These are phyloP conservation scores for Oenanthe oenanthe DNA, from an alignment of 2,113 vertebrate species.

Conservation along the genomic window DNA sequence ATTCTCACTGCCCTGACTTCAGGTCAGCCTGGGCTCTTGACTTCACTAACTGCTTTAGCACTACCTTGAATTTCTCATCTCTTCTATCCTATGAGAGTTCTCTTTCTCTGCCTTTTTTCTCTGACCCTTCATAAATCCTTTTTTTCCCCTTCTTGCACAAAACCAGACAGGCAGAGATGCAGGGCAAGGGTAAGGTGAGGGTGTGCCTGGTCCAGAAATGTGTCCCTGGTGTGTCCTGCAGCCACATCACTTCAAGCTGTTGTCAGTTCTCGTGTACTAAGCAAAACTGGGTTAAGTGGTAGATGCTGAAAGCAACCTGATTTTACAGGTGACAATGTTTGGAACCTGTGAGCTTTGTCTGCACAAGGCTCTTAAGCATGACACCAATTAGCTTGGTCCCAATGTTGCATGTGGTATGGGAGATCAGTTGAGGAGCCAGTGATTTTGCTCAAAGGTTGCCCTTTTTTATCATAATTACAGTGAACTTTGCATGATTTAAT, in stretches of 20 bases:
- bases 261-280: not conserved
- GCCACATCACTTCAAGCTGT: not conserved
- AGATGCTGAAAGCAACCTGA: not conserved
- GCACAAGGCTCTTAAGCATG: not conserved
- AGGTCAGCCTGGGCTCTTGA: conserved; percentile 40
- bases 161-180: not conserved
- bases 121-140: not conserved
- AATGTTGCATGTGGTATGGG: not conserved
- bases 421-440: not conserved
- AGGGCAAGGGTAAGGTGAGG: not conserved
- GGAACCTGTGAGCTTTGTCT: not conserved
- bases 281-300: not conserved
- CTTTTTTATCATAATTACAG: not conserved
- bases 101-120: not conserved
- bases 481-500: not conserved
- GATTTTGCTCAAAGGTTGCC: not conserved
- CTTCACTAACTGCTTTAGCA: conserved; percentile 30
- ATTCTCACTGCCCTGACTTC: conserved; percentile 3
- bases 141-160: not conserved
- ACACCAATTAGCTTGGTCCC: not conserved
- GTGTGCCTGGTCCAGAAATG: not conserved
- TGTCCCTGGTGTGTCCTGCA: not conserved
- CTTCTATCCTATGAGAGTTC: conserved; percentile 14
- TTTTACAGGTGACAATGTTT: not conserved
- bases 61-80: conserved; percentile 23